Conservation (phyloP, 2,888 invertebrate genomes). For the Rotaria sp. region DNA sequence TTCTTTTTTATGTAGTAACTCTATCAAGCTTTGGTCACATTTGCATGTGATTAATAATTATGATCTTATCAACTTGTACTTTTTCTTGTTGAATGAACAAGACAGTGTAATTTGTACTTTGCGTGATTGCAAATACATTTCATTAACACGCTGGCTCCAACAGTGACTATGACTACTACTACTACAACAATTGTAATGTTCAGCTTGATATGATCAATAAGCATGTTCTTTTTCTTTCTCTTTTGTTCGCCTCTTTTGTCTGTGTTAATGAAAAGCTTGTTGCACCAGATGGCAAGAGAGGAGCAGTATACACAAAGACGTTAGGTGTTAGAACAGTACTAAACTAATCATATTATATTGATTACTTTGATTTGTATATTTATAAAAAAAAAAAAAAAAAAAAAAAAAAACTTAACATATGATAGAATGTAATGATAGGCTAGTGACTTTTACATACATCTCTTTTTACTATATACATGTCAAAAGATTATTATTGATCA, state of each 20-base stretch:
- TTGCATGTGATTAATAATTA: neutral
- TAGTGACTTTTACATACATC: neutral
- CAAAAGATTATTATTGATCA: neutral
- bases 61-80: neutral
- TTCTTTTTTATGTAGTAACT: too few species aligned
- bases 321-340: neutral
- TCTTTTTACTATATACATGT: neutral
- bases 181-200: neutral
- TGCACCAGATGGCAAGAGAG: neutral
- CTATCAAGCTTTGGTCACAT: too few species aligned
- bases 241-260: neutral
- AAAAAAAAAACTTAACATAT: neutral
- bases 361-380: neutral
- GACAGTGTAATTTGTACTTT: neutral
- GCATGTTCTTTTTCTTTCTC: neutral
- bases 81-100: neutral
- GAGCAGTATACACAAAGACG: neutral
- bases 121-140: neutral
- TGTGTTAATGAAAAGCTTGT: neutral
- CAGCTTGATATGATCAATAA: neutral
- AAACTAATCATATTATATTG: neutral
- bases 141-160: neutral
- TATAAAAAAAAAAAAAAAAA: too few species aligned
- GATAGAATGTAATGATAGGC: neutral
- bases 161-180: neutral